phyloP scores from a whole-genome alignment of 2,888 invertebrate genomes.

The Ceriagrion tenellum region DNA sequence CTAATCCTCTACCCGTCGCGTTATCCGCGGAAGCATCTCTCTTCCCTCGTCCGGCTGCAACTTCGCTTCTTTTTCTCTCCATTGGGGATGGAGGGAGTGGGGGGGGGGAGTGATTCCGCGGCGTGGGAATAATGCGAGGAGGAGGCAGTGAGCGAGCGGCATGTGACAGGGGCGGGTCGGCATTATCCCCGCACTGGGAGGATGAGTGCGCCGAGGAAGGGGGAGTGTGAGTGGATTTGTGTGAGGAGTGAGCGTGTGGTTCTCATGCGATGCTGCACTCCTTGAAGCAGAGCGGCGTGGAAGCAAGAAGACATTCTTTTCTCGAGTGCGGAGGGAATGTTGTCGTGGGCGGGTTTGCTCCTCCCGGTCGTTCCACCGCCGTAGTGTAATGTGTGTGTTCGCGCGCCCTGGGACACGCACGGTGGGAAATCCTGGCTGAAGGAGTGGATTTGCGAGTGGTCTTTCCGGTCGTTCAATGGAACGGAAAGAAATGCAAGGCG shows the following conservation, averaged over 20 bases:
- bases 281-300: neutral
- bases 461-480: neutral
- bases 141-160: neutral
- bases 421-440: neutral
- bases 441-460: neutral
- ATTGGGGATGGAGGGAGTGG: neutral
- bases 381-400: neutral
- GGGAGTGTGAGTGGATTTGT: neutral
- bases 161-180: neutral
- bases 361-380: neutral
- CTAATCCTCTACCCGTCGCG: neutral
- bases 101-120: neutral
- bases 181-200: neutral
- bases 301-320: neutral
- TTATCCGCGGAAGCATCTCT: slow-evolving; percentile 26
- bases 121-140: neutral
- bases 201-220: neutral
- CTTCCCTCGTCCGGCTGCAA: neutral
- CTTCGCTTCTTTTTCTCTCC: neutral
- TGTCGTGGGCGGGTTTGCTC: neutral
- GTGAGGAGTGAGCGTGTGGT: neutral
- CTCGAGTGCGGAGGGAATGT: neutral
- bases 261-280: neutral
- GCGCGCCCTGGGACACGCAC: neutral
- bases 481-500: neutral